Conservation (phyloP, 2,113 vertebrate species). For the Ibidorhyncha struthersii region DNA sequence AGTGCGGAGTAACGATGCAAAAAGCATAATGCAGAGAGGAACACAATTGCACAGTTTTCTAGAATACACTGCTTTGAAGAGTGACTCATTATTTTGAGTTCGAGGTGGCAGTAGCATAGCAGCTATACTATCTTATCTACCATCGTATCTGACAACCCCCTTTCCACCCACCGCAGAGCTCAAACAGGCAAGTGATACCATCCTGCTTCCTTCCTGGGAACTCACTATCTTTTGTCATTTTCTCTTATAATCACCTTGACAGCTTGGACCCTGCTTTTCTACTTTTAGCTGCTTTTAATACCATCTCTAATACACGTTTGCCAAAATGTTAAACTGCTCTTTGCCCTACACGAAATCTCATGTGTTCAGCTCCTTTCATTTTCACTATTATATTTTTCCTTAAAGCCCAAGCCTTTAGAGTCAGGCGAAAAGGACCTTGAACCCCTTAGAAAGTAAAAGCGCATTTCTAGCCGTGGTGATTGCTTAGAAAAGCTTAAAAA, state of each 20-base stretch:
- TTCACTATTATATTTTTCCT: neutral
- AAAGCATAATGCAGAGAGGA: neutral
- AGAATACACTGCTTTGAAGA: neutral
- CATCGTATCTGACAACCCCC: neutral
- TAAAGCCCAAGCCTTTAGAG: neutral
- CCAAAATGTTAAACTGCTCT: neutral
- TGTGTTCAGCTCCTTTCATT: accelerated
- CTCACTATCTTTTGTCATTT: neutral
- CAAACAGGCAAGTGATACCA: neutral
- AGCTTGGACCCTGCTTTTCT: neutral
- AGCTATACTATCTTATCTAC: neutral
- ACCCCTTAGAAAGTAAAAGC: neutral
- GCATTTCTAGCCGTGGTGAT: neutral
- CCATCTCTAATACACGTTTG: accelerated
- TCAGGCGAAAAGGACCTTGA: neutral
- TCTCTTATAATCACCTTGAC: neutral
- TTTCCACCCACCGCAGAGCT: neutral
- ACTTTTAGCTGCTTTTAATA: neutral
- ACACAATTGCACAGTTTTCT: neutral
- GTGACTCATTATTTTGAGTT: neutral
- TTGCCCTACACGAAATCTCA: neutral
- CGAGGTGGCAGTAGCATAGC: neutral
- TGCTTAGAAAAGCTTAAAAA: neutral
- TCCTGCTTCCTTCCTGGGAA: constrained; percentile 35
- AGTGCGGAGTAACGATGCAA: accelerated